Evolutionary conservation across 2,113 vertebrate species (phyloP), one percentile per base, ranked within the genome.

Genomic region (Chauna torquata): DNA sequence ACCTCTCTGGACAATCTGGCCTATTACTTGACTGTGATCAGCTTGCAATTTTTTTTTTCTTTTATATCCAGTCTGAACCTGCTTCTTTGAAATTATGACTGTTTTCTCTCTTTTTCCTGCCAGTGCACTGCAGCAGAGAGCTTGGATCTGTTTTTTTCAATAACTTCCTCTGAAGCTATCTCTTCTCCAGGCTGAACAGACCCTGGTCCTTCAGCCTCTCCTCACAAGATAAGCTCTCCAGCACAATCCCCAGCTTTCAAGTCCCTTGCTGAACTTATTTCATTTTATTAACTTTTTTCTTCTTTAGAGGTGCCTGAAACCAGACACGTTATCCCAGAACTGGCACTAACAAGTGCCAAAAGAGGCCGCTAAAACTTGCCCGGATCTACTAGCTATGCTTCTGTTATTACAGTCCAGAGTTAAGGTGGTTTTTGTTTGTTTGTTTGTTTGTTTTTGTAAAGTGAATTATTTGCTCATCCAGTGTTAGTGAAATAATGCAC

Each of bases 241-340:
- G 3, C 0, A 9, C 42, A 9, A 42, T 12, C n/a, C 17, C 25
- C 32, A 76, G n/a, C 24, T 36, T 2, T 0, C 16, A 42, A 14
- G 10, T 66, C 25, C 7, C 22, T 55, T 4, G 0, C 8, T 82
- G 45, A 77, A 28, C 24, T 59, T 59, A 24, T 12, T 66, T 10
- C 13, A 70, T 13, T 49, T 76, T 52, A n/a, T 84, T 40, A 71
- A 54, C 1, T 15, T 45, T 66, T 79, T 85, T 68, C 27, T 62
- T 58, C 8, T 52, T 94, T 57, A 58, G 6, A 12, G 27, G 5
- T 82, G 11, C 7, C 23, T 82, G 70, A 85, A 84, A 40, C 3
- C 0, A 44, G 22, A 65, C 16, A 50, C 1, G 12, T 7, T 81
- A 72, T 59, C 91, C 13, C 55, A 82, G 40, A 58, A 59, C 38